phyloP scores from a whole-genome alignment of 37 sponge, comb jelly and placozoan species.

The Cladorhizidae sp. region DNA sequence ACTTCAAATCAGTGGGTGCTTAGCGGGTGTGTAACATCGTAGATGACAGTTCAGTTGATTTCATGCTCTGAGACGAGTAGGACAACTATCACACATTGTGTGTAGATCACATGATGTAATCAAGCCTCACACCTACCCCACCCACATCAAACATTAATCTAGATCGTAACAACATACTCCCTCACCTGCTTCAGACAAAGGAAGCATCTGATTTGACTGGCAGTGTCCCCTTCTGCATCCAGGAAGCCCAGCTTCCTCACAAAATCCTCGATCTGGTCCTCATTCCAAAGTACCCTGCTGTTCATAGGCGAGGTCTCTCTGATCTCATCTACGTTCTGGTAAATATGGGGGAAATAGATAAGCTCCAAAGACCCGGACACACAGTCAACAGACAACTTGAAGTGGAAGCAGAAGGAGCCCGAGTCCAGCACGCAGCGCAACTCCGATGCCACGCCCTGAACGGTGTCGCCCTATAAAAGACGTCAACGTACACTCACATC shows the following conservation, averaged over 20 bases:
- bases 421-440: constrained; percentile 57
- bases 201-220: constrained; percentile 35
- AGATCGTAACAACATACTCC: background rate
- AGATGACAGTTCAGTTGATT: no score
- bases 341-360: constrained; percentile 22
- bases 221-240: constrained; percentile 46
- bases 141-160: no score
- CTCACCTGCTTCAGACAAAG: constrained; percentile 54
- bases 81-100: no score
- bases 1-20: no score
- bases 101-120: no score
- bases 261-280: constrained; percentile 74
- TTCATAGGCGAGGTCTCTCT: background rate
- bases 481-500: background rate
- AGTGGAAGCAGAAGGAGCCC: constrained; percentile 62
- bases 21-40: no score
- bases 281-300: constrained; percentile 11
- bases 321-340: constrained; percentile 35
- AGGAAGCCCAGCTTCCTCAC: constrained; percentile 81
- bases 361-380: constrained; percentile 22
- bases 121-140: no score
- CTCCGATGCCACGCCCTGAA: constrained; percentile 73
- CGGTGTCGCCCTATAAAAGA: constrained; percentile 73
- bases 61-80: no score
- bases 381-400: background rate